Evolutionary conservation across 2,113 vertebrate species (phyloP).

Genomic region (Halcyon malimbica): DNA sequence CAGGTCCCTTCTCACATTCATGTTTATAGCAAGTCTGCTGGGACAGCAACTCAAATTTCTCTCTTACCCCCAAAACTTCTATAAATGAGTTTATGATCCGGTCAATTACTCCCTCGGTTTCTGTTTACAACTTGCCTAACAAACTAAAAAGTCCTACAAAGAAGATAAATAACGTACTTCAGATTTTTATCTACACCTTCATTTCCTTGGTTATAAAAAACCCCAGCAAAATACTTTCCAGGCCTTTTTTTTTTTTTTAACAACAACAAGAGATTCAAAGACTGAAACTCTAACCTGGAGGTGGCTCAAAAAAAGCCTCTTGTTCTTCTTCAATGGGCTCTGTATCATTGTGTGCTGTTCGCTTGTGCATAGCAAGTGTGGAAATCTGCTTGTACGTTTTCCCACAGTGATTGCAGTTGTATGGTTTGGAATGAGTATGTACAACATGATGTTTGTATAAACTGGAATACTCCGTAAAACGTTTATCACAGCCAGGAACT

Average conservation of each 20-base stretch:
- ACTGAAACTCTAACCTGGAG: conserved; percentile 82
- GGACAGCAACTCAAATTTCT: background rate
- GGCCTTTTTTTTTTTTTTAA: background rate
- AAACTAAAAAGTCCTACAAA: background rate
- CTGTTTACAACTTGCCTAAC: background rate
- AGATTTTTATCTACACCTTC: background rate
- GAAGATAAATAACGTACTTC: background rate
- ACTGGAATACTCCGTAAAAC: conserved; percentile 99
- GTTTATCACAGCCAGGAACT: conserved; percentile 97
- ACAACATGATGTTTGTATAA: conserved; percentile 99
- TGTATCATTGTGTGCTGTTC: conserved; percentile 95
- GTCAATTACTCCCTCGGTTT: background rate
- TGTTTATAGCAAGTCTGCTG: background rate
- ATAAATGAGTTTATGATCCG: background rate
- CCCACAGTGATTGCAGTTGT: conserved; percentile 98
- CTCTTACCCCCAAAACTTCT: background rate
- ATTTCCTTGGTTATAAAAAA: background rate
- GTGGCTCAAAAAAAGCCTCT: conserved; percentile 94
- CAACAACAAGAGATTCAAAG: background rate
- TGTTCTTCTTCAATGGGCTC: conserved; percentile 98
- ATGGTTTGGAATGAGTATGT: conserved; percentile 98
- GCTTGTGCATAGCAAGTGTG: conserved; percentile 97
- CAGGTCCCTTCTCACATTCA: background rate
- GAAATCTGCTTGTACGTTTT: conserved; percentile 99
- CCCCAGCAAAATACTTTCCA: background rate